phyloP scores from a whole-genome alignment of 2,888 invertebrate genomes.

The Hoplodrina blanda region DNA sequence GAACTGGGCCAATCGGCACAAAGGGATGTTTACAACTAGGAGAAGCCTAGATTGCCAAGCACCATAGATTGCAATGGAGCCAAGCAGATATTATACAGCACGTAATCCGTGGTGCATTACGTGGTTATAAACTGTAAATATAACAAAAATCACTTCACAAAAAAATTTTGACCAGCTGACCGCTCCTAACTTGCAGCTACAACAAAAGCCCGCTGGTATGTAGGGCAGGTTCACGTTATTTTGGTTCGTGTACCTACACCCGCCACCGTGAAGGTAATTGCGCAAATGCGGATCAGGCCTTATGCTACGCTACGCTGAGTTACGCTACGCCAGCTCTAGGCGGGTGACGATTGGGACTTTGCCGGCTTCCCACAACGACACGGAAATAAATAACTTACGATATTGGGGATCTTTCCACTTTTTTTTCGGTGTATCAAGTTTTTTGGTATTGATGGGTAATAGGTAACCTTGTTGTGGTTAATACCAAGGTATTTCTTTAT shows the following conservation, averaged over 20 bases:
- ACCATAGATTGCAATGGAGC: too few species aligned
- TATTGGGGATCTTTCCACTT: constrained; percentile 29
- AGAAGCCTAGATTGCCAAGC: too few species aligned
- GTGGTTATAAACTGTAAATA: too few species aligned
- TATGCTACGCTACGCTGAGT: constrained; percentile 56
- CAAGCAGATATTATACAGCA: too few species aligned
- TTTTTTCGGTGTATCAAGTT: background rate
- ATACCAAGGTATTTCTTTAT: background rate
- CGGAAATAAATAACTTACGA: constrained; percentile 19
- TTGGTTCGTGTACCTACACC: constrained; percentile 64
- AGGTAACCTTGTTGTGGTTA: background rate
- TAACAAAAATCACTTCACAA: too few species aligned
- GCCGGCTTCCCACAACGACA: constrained; percentile 20
- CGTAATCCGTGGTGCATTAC: too few species aligned
- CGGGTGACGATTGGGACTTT: constrained; percentile 48
- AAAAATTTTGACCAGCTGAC: too few species aligned
- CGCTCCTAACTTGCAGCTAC: constrained; percentile 25
- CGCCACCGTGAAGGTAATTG: constrained; percentile 66
- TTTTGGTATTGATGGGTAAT: background rate
- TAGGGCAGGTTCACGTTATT: constrained; percentile 69
- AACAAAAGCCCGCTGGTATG: constrained; percentile 53
- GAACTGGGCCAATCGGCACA: too few species aligned
- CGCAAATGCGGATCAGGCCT: constrained; percentile 57
- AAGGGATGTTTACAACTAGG: too few species aligned
- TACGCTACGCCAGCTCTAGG: constrained; percentile 24